Base-by-base conservation (phyloP, 1,140 invertebrate species). In the Meloidogyne floridensis region DNA sequence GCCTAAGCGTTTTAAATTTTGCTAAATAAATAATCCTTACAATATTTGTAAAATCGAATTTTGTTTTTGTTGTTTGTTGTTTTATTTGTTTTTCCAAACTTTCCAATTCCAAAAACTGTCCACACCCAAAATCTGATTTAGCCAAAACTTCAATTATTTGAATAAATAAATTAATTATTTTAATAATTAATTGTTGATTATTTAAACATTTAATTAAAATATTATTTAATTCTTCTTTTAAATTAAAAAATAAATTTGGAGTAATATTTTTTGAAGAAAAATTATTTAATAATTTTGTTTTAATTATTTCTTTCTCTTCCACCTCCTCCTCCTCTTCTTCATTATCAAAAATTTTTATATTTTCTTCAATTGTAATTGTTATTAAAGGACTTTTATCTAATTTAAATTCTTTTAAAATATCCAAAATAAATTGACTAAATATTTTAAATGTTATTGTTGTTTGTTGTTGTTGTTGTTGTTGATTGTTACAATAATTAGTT, bases 331-430 rank as follows among this genome's bases (percentile, higher is more conserved):
- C 10, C 7, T 65, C 59, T n/a, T 65, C 7, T 6, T 65, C n/a
- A n/a, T 65, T 18, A n/a, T 65, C n/a, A n/a, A 65, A n/a, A 15
- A 59, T 59, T 59, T 47, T 84, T 47, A 42, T 51, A 56, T 69
- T 10, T 47, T 51, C 72, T 47, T 83, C 84, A 11, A 85, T 32
- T n/a, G 80, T 75, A 7, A 86, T 59, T n/a, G 76, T 43, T 53
- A 86, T 70, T 51, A 56, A 51, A 65, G 15, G 15, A 59, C 83
- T 20, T 69, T 77, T 53, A 18, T 15, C 53, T 18, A 86, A 43
- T n/a, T 82, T 18, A 76, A 72, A 83, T 32, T 83, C 51, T 43
- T 47, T 18, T 42, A 83, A 77, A 11, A 84, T 56, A 51, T 83
- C 82, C 47, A 18, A 11, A 43, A 84, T 20, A 53, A 77, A 53